Base-by-base conservation (phyloP, 2,888 invertebrate species). In the Ommatoiulus sabulosus region DNA sequence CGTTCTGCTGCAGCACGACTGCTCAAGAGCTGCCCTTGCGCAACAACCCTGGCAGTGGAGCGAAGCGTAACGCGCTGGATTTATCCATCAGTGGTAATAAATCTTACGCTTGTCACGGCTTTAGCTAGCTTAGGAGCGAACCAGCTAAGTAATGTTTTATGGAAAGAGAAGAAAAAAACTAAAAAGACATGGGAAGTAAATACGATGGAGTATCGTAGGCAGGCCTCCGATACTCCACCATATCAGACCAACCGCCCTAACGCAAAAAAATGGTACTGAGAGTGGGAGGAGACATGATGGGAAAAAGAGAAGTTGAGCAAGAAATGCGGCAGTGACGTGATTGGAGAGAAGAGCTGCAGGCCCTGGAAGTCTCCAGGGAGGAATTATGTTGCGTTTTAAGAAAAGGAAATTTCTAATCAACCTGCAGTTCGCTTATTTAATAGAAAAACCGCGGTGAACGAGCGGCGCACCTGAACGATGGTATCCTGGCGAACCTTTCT, bases 61-160 rank as follows among this genome's bases (percentile, higher is more conserved):
- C 80, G 80, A 35, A 80, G 80, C 80, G 80, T 12, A 63, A n/a
- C 63, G 63, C 63, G 17, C 63, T 4, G 86, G 86, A 46, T 86
- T 86, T 86, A 86, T 86, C 86, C 86, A 86, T 86, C 86, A 86
- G 48, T 86, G 86, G 86, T 86, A 86, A 86, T 86, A 86, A 86
- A 86, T 86, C 86, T 86, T 86, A 46, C 86, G 48, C 86, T 86
- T 86, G 86, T 86, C 86, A 86, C 44, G 86, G 48, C 44, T 46
- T 48, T 86, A 86, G 86, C 86, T 17, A 24, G 48, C 86, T 80
- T 86, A 86, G 86, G 86, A 86, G 20, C n/a, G 86, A 86, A 46
- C 80, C 80, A 80, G 80, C 80, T 80, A 80, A 80, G 80, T 80
- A 80, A 80, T 80, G 80, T 80, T 80, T 80, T 80, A 80, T 80